Conservation (phyloP, 2,888 invertebrate species). For the Dynastes grantii region DNA sequence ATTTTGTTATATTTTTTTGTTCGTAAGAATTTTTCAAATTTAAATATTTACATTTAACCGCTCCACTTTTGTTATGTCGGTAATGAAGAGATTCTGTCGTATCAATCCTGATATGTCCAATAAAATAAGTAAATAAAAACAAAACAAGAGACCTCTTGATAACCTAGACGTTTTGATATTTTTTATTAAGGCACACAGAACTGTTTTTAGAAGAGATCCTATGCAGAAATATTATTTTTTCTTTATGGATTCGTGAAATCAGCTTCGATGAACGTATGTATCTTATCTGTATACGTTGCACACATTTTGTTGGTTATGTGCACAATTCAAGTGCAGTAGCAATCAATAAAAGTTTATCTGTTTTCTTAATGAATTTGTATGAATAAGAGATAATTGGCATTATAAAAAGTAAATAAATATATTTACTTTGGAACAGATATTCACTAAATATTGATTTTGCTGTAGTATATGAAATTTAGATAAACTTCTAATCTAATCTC, state of each 20-base stretch:
- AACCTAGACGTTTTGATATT: neutral
- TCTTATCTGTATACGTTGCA: neutral
- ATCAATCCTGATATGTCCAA: too few relatives aligned
- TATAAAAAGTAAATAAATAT: conserved; percentile 11
- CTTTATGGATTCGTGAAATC: neutral
- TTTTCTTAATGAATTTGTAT: neutral
- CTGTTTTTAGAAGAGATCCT: too few relatives aligned
- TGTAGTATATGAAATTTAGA: neutral
- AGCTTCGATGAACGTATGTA: neutral
- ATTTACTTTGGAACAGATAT: neutral
- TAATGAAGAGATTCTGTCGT: neutral
- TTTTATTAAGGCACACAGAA: too few relatives aligned
- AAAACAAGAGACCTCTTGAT: neutral
- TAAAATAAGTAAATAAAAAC: too few relatives aligned
- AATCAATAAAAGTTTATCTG: conserved; percentile 14
- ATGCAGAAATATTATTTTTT: neutral
- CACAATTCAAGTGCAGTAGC: neutral
- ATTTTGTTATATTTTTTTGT: conserved; percentile 27
- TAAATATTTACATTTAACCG: neutral
- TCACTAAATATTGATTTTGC: neutral
- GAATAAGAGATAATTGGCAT: neutral
- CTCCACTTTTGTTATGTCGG: neutral
- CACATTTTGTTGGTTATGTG: too few relatives aligned
- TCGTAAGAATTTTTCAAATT: neutral
- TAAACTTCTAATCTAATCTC: conserved; percentile 16